Conservation (phyloP, 2,797 vertebrate species). For the Dendrocincla tyrannina region DNA sequence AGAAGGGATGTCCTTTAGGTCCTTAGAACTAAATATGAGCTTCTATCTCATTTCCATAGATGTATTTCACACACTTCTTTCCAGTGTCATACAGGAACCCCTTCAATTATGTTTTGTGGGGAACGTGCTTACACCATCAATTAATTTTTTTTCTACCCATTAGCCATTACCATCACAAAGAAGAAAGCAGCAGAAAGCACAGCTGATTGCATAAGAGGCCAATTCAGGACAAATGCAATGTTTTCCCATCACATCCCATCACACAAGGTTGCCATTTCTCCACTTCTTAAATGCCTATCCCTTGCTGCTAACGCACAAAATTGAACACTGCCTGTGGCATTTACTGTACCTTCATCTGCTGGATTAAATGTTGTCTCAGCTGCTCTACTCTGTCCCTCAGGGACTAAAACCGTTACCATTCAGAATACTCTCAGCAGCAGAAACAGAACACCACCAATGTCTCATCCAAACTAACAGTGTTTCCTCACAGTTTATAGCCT, state of each 20-base stretch:
- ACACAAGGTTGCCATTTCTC: constrained; percentile 63
- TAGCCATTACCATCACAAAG: neutral
- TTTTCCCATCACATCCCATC: constrained; percentile 52
- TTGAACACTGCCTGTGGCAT: constrained; percentile 53
- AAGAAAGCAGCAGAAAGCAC: neutral
- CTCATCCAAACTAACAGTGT: constrained; percentile 23
- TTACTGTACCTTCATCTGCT: constrained; percentile 69
- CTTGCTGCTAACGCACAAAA: constrained; percentile 58
- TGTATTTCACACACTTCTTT: constrained; percentile 25
- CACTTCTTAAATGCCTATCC: constrained; percentile 59
- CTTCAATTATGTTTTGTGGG: constrained; percentile 11
- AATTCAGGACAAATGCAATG: constrained; percentile 51
- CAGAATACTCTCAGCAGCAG: constrained; percentile 42
- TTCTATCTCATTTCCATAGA: neutral
- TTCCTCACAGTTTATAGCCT: neutral
- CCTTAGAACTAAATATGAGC: constrained; percentile 6
- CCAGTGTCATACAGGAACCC: neutral
- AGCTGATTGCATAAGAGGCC: constrained; percentile 45
- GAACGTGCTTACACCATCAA: neutral
- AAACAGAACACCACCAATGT: constrained; percentile 34
- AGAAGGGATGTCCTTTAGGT: neutral
- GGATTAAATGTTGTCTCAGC: constrained; percentile 66
- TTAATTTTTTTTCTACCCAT: neutral
- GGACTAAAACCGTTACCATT: constrained; percentile 51
- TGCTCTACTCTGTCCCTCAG: constrained; percentile 51